Conservation (phyloP, 2,113 vertebrate species). For the Channa argus region DNA sequence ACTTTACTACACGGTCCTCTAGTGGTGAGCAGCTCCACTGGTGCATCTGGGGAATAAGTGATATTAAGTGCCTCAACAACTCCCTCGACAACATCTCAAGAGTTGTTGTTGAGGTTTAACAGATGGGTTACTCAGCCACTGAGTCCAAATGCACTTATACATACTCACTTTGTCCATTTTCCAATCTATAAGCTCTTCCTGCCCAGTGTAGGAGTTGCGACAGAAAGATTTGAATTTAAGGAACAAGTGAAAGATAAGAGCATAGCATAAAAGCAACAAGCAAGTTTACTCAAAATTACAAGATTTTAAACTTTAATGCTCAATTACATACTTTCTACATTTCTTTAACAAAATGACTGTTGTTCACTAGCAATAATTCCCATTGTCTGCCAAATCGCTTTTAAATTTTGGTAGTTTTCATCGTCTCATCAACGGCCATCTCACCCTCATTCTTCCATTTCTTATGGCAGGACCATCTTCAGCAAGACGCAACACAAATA, state of each 20-base stretch:
- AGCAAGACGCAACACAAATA: constrained; percentile 94
- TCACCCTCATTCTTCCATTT: constrained; percentile 98
- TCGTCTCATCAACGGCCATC: constrained; percentile 41
- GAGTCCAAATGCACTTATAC: constrained; percentile 14
- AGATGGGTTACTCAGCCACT: constrained; percentile 10
- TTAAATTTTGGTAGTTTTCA: constrained; percentile 1
- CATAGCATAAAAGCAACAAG: too few relatives aligned
- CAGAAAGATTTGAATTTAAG: not conserved
- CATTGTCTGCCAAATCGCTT: not conserved
- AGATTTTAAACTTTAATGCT: too few relatives aligned
- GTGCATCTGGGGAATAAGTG: constrained; percentile 27
- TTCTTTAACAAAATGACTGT: constrained; percentile 11
- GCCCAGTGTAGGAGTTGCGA: not conserved
- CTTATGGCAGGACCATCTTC: constrained; percentile 98
- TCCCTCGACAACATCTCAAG: constrained; percentile 6
- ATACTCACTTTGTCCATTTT: not conserved
- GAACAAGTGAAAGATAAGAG: not conserved
- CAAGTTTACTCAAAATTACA: too few relatives aligned
- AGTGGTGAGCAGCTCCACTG: not conserved
- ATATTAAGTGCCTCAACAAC: constrained; percentile 30
- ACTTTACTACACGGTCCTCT: constrained; percentile 22
- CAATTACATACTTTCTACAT: not conserved
- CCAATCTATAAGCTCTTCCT: not conserved
- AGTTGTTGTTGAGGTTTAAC: constrained; percentile 14
- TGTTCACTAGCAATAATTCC: constrained; percentile 4